These are phyloP conservation scores for Eidolon helvum DNA, from an alignment of 2,113 vertebrate species.

Conservation along the genomic window DNA sequence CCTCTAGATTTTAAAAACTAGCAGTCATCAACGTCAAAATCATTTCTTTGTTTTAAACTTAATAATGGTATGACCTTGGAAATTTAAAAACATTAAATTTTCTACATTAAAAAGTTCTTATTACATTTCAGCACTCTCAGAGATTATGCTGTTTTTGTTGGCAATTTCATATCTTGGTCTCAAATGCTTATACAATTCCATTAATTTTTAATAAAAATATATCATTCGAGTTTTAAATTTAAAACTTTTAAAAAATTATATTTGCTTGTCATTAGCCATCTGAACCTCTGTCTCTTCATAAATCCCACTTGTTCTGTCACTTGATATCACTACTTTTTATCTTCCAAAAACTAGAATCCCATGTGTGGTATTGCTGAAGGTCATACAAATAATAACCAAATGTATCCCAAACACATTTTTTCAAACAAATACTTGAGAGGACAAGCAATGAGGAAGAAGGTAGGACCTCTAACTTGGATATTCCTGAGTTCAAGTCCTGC, in stretches of 20 bases:
- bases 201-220: constrained; percentile 32
- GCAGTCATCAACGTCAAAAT: neutral
- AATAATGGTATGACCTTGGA: neutral
- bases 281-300: neutral
- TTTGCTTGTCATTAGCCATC: neutral
- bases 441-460: neutral
- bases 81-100: neutral
- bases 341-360: neutral
- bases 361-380: neutral
- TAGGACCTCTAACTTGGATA: neutral
- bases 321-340: neutral
- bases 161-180: constrained; percentile 25
- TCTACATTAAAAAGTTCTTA: neutral
- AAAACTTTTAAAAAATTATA: neutral
- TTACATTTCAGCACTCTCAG: neutral
- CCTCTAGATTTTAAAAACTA: neutral
- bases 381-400: neutral
- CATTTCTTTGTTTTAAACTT: constrained; percentile 5
- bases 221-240: neutral
- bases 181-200: neutral
- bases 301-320: neutral
- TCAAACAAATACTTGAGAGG: neutral
- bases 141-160: neutral
- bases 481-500: neutral
- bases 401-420: neutral